phyloP scores from a whole-genome alignment of 1,140 invertebrate species.

The Eriocheir sinensis region DNA sequence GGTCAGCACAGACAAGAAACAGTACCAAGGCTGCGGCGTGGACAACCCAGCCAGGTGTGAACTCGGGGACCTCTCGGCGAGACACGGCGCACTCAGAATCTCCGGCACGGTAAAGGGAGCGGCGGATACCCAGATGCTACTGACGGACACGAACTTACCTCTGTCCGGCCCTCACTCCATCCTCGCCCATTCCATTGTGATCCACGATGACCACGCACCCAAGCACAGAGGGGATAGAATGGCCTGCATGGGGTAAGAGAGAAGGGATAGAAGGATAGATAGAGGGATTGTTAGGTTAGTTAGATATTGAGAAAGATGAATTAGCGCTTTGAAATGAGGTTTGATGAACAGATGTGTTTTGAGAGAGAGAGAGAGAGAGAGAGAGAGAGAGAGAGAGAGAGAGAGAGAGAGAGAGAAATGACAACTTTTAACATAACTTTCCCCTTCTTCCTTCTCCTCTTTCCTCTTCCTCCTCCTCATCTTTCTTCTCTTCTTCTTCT shows the following conservation, averaged over 20 bases:
- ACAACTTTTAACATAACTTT: background rate
- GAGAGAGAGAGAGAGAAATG: background rate
- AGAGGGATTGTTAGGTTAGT: background rate
- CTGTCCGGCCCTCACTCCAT: constrained; percentile 89
- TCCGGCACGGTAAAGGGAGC: constrained; percentile 87
- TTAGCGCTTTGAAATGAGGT: background rate
- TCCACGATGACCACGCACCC: constrained; percentile 94
- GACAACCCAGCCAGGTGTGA: constrained; percentile 82
- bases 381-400: background rate
- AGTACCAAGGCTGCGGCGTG: constrained; percentile 81
- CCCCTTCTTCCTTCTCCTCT: background rate
- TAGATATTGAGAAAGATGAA: background rate
- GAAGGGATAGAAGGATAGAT: background rate
- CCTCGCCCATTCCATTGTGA: constrained; percentile 91
- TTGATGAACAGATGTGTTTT: background rate
- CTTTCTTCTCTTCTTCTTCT: background rate
- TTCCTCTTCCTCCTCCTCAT: background rate
- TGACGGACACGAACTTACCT: constrained; percentile 89
- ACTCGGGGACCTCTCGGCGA: constrained; percentile 84
- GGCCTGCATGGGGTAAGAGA: constrained; percentile 90
- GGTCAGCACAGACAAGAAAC: constrained; percentile 71
- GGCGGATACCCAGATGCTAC: constrained; percentile 87
- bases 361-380: background rate
- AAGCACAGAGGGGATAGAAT: constrained; percentile 92
- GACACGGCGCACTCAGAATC: constrained; percentile 88